These are phyloP conservation scores for Melangyna quadrimaculata DNA, from an alignment of 2,888 invertebrate genomes.

Conservation along the genomic window DNA sequence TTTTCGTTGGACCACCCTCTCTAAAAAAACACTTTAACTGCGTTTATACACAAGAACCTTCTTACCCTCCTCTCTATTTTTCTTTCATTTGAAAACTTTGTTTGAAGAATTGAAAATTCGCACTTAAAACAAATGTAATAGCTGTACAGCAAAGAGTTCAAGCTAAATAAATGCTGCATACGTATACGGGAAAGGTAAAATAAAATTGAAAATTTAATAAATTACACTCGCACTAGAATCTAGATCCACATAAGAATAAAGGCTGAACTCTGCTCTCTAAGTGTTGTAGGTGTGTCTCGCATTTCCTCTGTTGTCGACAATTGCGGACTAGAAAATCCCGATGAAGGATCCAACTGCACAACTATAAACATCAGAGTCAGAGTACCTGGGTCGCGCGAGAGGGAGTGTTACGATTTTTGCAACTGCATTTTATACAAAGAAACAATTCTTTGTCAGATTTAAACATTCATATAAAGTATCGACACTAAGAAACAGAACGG, in stretches of 20 bases:
- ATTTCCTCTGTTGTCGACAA: conserved; percentile 51
- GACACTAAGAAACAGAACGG: background rate
- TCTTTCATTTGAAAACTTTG: background rate
- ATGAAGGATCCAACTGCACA: background rate
- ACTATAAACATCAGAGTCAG: too few species aligned
- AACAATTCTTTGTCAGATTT: conserved; percentile 32
- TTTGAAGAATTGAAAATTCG: background rate
- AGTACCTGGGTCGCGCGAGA: background rate
- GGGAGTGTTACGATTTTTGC: conserved; percentile 15
- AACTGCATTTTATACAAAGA: conserved; percentile 11
- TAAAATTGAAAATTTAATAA: conserved; percentile 52
- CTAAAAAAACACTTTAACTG: too few species aligned
- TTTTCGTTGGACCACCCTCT: too few species aligned
- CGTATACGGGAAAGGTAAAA: background rate
- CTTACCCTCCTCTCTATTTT: too few species aligned
- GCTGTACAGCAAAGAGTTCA: background rate
- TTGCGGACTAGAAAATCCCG: background rate
- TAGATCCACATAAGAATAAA: too few species aligned
- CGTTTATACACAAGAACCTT: too few species aligned
- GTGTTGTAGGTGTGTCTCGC: conserved; percentile 48
- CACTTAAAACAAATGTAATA: conserved; percentile 32
- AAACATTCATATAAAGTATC: conserved; percentile 9
- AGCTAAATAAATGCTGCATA: background rate
- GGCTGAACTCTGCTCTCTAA: conserved; percentile 30
- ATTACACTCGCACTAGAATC: conserved; percentile 23